Evolutionary conservation across 2,113 vertebrate genomes (phyloP), one percentile per base, ranked within the genome.

Genomic region (Anguilla rostrata): DNA sequence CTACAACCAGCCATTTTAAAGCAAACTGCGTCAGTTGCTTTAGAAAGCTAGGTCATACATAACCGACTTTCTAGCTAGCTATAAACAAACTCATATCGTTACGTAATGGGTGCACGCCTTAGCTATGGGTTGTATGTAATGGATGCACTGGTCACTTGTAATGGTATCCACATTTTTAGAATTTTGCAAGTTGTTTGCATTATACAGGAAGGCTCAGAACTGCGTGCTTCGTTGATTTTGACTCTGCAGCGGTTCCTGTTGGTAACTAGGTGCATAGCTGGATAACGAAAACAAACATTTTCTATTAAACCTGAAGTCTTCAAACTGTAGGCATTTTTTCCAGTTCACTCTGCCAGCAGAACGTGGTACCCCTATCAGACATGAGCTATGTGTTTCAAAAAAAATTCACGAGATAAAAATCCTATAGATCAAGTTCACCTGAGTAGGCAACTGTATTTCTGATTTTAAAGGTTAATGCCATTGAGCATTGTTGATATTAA

Each of bases 81-180:
- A 93, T 90, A 93, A 93, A 94, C 93, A 94, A 94, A 94, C 89
- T 82, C 89, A 83, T 90, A 90, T 85, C 90, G 85, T 92, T 94
- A 93, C 91, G 93, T 93, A 93, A 94, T 87, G 86, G 75, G 53
- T 89, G 86, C 90, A 0, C 78, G 91, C 85, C 78, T 92, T 87
- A 90, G 87, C 86, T 6, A 40, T 20, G 5, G 34, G 9, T 56
- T 57, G 4, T 84, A 34, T 1, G 9, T 34, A 9, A 75, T 34
- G 4, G 22, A 22, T 84, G 20, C 53, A 43, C 11, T 7, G 39
- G n/a, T 39, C 75, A 40, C 9, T 75, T 22, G 71, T 75, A 34
- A 75, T 75, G n/a, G 7, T 40, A 80, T 41, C 39, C 39, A 40
- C 34, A 79, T 39, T 79, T 80, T 20, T 18, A 5, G 34, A 20